Percentiles rank a stretch among this genome's conserved stretches.
These are phyloP conservation scores for Julus scandinavius DNA, from an alignment of 2,888 invertebrate species.

Conservation along the genomic window DNA sequence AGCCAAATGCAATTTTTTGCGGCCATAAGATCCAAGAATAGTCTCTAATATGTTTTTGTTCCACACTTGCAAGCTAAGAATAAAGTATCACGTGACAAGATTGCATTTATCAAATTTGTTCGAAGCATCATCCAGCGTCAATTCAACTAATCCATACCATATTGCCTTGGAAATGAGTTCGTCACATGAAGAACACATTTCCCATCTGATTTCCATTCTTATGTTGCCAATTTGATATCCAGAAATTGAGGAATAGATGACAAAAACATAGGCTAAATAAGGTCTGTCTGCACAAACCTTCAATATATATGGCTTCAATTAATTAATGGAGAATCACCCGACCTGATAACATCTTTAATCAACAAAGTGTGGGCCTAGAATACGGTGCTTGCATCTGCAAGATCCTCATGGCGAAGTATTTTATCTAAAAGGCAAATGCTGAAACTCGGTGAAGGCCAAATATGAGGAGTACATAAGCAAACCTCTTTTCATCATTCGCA, in stretches of 20 bases:
- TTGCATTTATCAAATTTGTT: neutral
- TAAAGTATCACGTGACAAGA: neutral
- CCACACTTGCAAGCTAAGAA: neutral
- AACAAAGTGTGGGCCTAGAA: neutral
- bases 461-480: neutral
- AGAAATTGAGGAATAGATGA: neutral
- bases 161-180: neutral
- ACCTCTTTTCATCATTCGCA: neutral
- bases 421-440: neutral
- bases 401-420: neutral
- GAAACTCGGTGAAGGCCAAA: neutral
- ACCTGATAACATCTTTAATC: slow-evolving; percentile 29
- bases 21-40: slow-evolving; percentile 1
- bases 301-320: neutral
- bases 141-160: slow-evolving; percentile 30
- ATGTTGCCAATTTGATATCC: neutral
- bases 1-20: neutral
- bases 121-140: neutral
- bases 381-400: neutral
- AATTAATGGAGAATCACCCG: neutral
- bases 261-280: neutral
- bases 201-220: neutral
- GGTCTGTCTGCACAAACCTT: neutral
- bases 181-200: neutral
- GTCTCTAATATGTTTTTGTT: neutral